Conservation (phyloP, 2,888 invertebrate species). For the Hecatera dysodea region DNA sequence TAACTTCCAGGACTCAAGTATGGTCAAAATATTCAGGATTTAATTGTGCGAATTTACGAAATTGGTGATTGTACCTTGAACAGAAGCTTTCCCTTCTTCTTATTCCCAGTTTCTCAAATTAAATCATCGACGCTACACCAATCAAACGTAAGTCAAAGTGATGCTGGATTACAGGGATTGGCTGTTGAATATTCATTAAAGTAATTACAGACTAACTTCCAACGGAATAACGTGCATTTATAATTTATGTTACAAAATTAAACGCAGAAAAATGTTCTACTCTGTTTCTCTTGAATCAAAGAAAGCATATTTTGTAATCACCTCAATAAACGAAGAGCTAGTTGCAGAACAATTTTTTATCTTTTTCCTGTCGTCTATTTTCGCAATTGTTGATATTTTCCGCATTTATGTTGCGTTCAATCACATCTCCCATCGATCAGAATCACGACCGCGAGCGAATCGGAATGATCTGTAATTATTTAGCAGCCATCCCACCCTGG, state of each 20-base stretch:
- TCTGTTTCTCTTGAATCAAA: not conserved
- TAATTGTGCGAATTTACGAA: too few species aligned
- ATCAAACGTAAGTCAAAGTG: not conserved
- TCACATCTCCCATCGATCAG: constrained; percentile 56
- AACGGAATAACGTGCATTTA: too few species aligned
- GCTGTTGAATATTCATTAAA: not conserved
- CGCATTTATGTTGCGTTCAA: constrained; percentile 51
- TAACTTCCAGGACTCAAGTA: too few species aligned
- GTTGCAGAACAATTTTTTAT: not conserved
- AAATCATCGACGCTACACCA: not conserved
- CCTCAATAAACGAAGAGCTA: too few species aligned
- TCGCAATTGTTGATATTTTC: not conserved
- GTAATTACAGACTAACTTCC: not conserved
- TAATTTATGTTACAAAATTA: too few species aligned
- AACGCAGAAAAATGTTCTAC: too few species aligned
- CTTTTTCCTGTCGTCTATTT: not conserved
- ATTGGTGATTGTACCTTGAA: too few species aligned
- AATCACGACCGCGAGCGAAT: constrained; percentile 18
- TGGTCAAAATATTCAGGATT: too few species aligned
- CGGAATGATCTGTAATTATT: constrained; percentile 60
- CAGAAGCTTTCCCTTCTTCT: too few species aligned
- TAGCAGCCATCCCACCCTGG: constrained; percentile 42
- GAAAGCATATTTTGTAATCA: not conserved
- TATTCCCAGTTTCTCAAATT: not conserved
- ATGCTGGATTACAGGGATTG: too few species aligned